phyloP scores from a whole-genome alignment of 2,113 vertebrate species.

The Cyphomyrus discorhynchus region DNA sequence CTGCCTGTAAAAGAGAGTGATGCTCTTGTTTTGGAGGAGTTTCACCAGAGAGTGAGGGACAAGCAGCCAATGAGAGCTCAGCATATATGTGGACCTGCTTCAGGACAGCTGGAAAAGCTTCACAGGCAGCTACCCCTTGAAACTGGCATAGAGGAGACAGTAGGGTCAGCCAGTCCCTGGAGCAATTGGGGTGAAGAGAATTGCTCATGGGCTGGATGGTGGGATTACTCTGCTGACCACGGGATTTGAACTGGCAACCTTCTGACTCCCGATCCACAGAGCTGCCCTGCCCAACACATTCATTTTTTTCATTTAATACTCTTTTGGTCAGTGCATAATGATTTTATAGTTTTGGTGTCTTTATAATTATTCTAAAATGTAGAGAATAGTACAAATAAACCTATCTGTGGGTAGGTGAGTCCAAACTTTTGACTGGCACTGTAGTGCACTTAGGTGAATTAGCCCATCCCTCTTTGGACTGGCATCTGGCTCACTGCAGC shows the following conservation, averaged over 20 bases:
- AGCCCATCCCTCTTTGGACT: not conserved
- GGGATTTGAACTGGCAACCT: not conserved
- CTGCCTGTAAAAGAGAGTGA: not conserved
- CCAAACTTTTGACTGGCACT: not conserved
- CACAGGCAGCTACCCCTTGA: not conserved
- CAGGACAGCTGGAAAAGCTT: not conserved
- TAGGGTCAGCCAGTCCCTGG: not conserved
- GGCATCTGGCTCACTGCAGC: not conserved
- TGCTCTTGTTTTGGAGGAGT: not conserved
- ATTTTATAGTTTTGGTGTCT: not conserved
- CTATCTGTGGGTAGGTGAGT: not conserved
- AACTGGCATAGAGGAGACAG: not conserved
- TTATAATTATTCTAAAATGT: not conserved
- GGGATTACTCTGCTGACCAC: not conserved
- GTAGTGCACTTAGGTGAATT: not conserved
- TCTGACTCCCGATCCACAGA: not conserved
- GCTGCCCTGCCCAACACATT: not conserved
- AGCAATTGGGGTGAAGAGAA: not conserved
- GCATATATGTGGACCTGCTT: not conserved
- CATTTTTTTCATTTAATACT: not conserved
- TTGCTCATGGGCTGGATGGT: not conserved
- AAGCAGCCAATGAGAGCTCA: not conserved
- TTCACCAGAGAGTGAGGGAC: not conserved
- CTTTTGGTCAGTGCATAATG: not conserved
- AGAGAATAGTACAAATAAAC: not conserved